Percentiles rank a stretch among this genome's conserved stretches.
Evolutionary conservation across 35 echinoderm and acorn worm species (phyloP).

Genomic region (Holothuria glaberrima): DNA sequence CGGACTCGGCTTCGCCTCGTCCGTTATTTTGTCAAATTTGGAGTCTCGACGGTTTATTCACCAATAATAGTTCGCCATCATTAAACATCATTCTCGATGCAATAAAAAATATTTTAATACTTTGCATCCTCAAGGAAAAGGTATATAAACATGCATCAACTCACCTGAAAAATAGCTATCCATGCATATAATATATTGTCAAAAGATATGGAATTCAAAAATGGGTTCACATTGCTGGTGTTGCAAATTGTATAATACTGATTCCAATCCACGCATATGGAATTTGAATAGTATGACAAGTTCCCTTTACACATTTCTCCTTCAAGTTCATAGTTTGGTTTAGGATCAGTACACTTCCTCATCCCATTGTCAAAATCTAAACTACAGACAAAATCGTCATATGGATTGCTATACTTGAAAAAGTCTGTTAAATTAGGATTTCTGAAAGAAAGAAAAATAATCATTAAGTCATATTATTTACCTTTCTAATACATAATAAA

Average conservation of each 20-base stretch:
- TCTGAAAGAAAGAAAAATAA: constrained; percentile 24
- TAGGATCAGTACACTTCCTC: constrained; percentile 46
- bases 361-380: constrained; percentile 65
- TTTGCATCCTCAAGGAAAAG: not conserved
- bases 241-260: constrained; percentile 91
- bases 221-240: constrained; percentile 79
- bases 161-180: constrained; percentile 99
- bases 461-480: too few species aligned
- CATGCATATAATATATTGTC: constrained; percentile 99
- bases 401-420: constrained; percentile 52
- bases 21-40: too few species aligned
- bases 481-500: too few species aligned
- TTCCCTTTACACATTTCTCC: constrained; percentile 56
- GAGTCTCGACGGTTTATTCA: too few species aligned
- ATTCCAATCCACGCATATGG: constrained; percentile 90
- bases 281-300: not conserved
- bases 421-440: constrained; percentile 64
- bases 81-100: too few species aligned
- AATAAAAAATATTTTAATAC: too few species aligned
- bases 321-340: constrained; percentile 52
- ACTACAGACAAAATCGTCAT: constrained; percentile 81
- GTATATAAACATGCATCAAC: constrained; percentile 4
- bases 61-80: too few species aligned
- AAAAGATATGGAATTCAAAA: constrained; percentile 92
- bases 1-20: too few species aligned